A percentile compares a stretch with the other conserved stretches of the same genome.
These are phyloP conservation scores for Drosophila hamatofila DNA, from an alignment of 2,888 invertebrate species.

Conservation along the genomic window DNA sequence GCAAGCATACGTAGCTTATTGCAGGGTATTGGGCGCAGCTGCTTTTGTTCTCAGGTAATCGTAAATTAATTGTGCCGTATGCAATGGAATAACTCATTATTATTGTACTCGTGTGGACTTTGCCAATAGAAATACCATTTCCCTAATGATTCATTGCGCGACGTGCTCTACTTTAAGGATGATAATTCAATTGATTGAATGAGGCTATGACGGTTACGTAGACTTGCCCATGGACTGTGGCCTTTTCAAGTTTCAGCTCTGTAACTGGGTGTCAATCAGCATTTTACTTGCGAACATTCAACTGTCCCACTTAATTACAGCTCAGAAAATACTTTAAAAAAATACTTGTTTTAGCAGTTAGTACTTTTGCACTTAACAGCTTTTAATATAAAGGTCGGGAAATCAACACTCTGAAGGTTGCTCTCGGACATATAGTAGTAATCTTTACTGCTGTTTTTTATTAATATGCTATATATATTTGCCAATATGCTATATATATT, in stretches of 20 bases:
- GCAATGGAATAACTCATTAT: slow-evolving; percentile 1
- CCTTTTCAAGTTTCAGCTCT: slow-evolving; percentile 16
- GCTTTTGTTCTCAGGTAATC: slow-evolving; percentile 30
- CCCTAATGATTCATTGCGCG: slow-evolving; percentile 1
- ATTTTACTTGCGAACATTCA: slow-evolving; percentile 21
- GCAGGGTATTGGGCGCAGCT: slow-evolving; percentile 25
- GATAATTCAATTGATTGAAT: slow-evolving; percentile 22
- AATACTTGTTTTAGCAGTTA: slow-evolving; percentile 33
- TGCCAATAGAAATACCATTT: background rate
- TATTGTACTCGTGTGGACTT: background rate
- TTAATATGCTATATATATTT: slow-evolving; percentile 24
- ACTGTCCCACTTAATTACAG: slow-evolving; percentile 32
- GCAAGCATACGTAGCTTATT: background rate
- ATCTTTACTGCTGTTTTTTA: slow-evolving; percentile 21
- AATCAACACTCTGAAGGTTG: slow-evolving; percentile 27
- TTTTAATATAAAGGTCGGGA: slow-evolving; percentile 37
- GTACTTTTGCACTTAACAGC: slow-evolving; percentile 19
- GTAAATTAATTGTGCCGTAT: slow-evolving; percentile 22
- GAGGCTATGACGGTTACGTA: background rate
- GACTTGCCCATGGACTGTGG: slow-evolving; percentile 10
- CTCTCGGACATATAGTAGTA: slow-evolving; percentile 1
- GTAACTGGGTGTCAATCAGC: slow-evolving; percentile 28
- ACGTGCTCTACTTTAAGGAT: slow-evolving; percentile 7
- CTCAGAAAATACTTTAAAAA: slow-evolving; percentile 24
- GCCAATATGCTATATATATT: slow-evolving; percentile 24